Evolutionary conservation across 2,888 invertebrate species (phyloP), one percentile per base, ranked within the genome.

Genomic region (Oxyscelio sp.): DNA sequence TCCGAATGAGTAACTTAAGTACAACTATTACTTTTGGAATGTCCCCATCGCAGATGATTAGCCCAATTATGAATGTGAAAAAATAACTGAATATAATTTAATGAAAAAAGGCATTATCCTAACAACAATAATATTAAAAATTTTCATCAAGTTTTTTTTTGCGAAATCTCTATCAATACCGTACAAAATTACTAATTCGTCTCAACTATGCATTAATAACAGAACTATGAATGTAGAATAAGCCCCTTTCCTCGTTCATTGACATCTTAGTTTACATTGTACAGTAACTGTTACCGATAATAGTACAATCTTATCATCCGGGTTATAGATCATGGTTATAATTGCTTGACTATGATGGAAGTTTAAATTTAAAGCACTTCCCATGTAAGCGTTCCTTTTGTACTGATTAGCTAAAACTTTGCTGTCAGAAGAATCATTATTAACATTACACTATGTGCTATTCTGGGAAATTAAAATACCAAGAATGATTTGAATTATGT

Each of bases 301-400:
- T 63, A 50, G 65, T 56, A 4, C 48, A 65, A 73, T 68, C 61
- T 80, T 80, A 74, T 56, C 74, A 27, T 17, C 31, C 56, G 21
- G 81, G 81, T 74, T 68, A 81, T 74, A 81, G 81, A 81, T 81
- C 81, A 81, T 68, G 68, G 81, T 61, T 81, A 74, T 81, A 81
- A 68, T 68, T 74, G 74, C 59, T 74, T 50, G 50, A 74, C 61
- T 58, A 54, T 38, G 74, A 80, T 73, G 22, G 21, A 74, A 68
- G 80, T 81, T 66, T 74, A 68, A 74, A 66, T 81, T 59, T 74
- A 66, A 68, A 81, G 61, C 68, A 56, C 27, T 74, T 54, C 61
- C 66, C 50, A 61, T 73, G 70, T 70, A 70, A 78, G 70, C 52
- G 70, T 34, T 34, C 50, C 40, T 56, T 73, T 38, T 19, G 40